phyloP scores from a whole-genome alignment of 2,797 vertebrate genomes.

The Saxicola maurus region DNA sequence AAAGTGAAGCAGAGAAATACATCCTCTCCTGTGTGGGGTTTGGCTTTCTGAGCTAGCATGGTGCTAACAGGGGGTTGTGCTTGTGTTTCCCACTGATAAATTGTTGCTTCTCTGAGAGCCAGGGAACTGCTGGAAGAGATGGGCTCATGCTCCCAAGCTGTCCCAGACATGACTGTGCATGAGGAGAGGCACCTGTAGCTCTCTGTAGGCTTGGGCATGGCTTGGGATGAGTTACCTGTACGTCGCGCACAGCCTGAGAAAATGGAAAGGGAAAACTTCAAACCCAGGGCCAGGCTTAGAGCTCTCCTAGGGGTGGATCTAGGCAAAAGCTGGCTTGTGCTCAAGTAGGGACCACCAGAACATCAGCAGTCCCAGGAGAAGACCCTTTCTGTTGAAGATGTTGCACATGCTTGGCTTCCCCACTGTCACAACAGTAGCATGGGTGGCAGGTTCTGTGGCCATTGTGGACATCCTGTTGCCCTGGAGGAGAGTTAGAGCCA shows the following conservation, averaged over 20 bases:
- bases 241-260: background rate
- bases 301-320: background rate
- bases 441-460: accelerated
- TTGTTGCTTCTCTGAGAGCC: background rate
- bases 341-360: background rate
- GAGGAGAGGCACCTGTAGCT: background rate
- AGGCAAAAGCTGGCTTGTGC: background rate
- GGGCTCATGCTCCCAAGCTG: accelerated
- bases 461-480: accelerated
- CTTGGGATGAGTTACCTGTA: background rate
- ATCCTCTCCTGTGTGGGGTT: accelerated
- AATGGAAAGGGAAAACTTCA: background rate
- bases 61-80: background rate
- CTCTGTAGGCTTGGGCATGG: background rate
- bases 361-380: background rate
- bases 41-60: background rate
- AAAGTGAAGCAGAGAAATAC: background rate
- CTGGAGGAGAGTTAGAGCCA: background rate
- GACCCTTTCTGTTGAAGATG: background rate
- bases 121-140: background rate
- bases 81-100: background rate
- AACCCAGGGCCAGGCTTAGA: background rate
- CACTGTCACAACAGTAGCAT: accelerated
- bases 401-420: accelerated
- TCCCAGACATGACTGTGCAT: background rate